These are phyloP conservation scores for Melipona beecheii DNA, from an alignment of 2,888 invertebrate genomes.

Conservation along the genomic window DNA sequence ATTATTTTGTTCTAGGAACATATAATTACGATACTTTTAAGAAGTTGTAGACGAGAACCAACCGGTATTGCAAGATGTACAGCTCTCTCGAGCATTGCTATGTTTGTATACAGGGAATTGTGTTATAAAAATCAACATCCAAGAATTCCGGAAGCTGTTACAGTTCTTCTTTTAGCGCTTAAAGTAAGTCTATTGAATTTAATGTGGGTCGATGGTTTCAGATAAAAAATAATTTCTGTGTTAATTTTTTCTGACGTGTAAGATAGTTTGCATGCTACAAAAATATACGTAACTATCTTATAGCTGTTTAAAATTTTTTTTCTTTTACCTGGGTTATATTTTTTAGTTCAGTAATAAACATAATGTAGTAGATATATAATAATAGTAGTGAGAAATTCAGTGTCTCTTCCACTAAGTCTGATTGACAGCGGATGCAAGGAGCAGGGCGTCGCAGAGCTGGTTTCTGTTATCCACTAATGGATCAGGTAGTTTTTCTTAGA, in stretches of 20 bases:
- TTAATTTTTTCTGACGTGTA: neutral
- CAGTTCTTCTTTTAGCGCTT: conserved; percentile 88
- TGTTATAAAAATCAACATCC: conserved; percentile 87
- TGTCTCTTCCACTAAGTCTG: conserved; percentile 73
- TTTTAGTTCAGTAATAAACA: conserved; percentile 7
- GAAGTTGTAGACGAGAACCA: conserved; percentile 95
- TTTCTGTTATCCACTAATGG: conserved; percentile 77
- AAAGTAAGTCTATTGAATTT: conserved; percentile 85
- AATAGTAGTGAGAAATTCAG: conserved; percentile 68
- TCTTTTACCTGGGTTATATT: conserved; percentile 23
- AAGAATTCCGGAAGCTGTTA: conserved; percentile 88
- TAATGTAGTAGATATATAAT: conserved; percentile 14
- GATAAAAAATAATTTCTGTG: neutral
- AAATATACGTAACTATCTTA: conserved; percentile 19
- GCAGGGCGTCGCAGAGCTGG: conserved; percentile 79
- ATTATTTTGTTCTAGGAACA: conserved; percentile 88
- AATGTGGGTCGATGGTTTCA: neutral
- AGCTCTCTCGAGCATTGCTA: conserved; percentile 93
- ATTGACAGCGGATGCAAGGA: conserved; percentile 76
- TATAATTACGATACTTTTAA: conserved; percentile 93
- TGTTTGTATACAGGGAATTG: conserved; percentile 89
- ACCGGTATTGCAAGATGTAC: conserved; percentile 95
- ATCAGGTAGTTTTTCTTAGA: conserved; percentile 79
- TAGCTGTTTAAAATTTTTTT: conserved; percentile 24
- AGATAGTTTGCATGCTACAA: conserved; percentile 33